Base-by-base conservation (phyloP, 1,140 invertebrate genomes). In the Penaeus indicus region DNA sequence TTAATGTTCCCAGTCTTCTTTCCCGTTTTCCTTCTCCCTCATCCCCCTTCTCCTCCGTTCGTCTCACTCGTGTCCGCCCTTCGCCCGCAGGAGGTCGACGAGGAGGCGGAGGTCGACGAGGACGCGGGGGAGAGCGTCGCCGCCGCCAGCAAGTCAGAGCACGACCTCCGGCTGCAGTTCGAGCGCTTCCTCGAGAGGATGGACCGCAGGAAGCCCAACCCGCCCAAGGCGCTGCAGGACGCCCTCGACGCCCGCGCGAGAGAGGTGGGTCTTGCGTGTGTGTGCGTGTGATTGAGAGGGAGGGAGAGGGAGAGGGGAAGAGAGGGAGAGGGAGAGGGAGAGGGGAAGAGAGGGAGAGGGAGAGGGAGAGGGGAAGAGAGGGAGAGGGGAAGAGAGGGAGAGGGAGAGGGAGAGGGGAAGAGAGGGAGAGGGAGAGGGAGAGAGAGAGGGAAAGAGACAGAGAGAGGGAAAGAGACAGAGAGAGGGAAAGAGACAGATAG, bases 141-240 rank as follows among this genome's bases (percentile, higher is more conserved):
- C 27, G 85, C 88, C 62, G 85, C 91, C 42, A 91, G 88, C 86
- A 92, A 91, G 81, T 92, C 92, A 21, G 92, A 92, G 84, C 90
- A 91, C 27, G 92, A 92, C 79, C 89, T 92, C 11, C 92, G 92
- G 60, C 90, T 90, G 22, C 92, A 92, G 84, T 92, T 92, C 75
- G 92, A 92, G 88, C 85, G 91, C 54, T 92, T 92, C 79, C 63
- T 88, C 1, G 86, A 88, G 79, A 78, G 86, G 38, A 88, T 83
- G 79, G 86, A 83, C 64, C 42, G 86, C 18, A 67, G 77, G 64
- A 81, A 80, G 25, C 62, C 79, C 27, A 61, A 88, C 47, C 64
- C 64, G 1, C n/a, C 63, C 63, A 81, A 72, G 27, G 25, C 27
- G 42, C 32, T 22, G 21, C 47, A 75, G 64, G 67, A n/a, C 22